phyloP scores from a whole-genome alignment of 2,113 vertebrate species.

The Calcarius ornatus region DNA sequence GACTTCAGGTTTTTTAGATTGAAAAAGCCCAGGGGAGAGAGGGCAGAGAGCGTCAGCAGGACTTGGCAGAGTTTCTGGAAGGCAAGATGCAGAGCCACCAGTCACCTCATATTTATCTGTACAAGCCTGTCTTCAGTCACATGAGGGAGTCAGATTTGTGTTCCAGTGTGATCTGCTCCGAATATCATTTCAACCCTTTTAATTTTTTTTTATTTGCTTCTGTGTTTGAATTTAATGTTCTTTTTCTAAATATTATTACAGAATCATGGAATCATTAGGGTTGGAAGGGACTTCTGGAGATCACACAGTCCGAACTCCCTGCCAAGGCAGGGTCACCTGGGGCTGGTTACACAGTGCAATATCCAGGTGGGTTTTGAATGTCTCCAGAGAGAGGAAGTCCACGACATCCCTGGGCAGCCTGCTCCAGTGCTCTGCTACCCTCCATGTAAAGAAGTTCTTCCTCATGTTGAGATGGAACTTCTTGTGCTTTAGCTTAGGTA shows the following conservation, averaged over 20 bases:
- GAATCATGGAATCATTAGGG: too few relatives aligned
- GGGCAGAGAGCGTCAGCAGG: neutral
- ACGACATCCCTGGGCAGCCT: accelerated
- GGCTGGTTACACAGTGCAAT: neutral
- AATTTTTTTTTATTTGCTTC: neutral
- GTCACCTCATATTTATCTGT: neutral
- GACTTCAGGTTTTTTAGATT: neutral
- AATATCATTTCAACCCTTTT: neutral
- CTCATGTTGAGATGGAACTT: neutral
- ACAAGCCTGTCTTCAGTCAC: neutral
- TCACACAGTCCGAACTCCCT: neutral
- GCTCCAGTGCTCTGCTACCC: neutral
- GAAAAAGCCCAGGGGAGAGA: neutral
- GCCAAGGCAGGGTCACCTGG: neutral
- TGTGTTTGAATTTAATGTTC: neutral
- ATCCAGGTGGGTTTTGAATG: neutral
- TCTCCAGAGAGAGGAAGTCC: neutral
- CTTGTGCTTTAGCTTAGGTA: neutral
- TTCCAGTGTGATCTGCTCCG: neutral
- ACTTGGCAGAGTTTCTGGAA: neutral
- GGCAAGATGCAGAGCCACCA: neutral
- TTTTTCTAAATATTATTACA: neutral
- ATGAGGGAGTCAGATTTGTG: neutral
- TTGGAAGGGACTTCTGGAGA: neutral
- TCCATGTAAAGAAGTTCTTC: neutral